Evolutionary conservation across 1,140 invertebrate genomes (phyloP).

Genomic region (Conus betulinus): DNA sequence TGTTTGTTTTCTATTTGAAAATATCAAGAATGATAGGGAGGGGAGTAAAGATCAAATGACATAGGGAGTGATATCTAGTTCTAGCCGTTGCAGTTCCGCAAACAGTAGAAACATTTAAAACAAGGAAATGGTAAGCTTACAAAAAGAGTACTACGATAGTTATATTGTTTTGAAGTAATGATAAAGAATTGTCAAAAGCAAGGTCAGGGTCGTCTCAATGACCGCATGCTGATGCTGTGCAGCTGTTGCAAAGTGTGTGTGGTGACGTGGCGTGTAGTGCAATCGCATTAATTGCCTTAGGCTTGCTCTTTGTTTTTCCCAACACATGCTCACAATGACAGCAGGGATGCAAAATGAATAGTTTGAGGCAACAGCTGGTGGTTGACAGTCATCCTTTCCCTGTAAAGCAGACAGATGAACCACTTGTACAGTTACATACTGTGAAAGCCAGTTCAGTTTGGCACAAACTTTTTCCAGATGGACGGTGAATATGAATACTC

Average conservation of each 20-base stretch:
- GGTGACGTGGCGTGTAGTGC: neutral
- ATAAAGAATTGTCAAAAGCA: too few species aligned
- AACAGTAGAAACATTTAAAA: too few species aligned
- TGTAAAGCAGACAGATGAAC: neutral
- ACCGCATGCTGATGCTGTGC: too few species aligned
- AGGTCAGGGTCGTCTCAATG: too few species aligned
- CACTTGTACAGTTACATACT: neutral
- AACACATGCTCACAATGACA: too few species aligned
- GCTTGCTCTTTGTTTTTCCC: neutral
- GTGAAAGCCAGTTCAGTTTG: neutral
- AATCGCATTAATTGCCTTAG: neutral
- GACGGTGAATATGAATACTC: constrained; percentile 51
- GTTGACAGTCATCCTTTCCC: neutral
- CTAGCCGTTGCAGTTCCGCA: too few species aligned
- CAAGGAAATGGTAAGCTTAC: too few species aligned
- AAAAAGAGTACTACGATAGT: too few species aligned
- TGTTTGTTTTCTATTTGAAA: neutral
- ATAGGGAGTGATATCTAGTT: too few species aligned
- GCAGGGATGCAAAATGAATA: constrained; percentile 3
- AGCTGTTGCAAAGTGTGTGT: neutral
- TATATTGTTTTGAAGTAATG: too few species aligned
- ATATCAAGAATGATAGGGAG: too few species aligned
- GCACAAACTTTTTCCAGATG: constrained; percentile 24
- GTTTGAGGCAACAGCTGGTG: neutral
- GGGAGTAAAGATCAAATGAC: too few species aligned